Percentiles rank a stretch among this genome's conserved stretches.
phyloP scores from a whole-genome alignment of 2,113 vertebrate genomes.

The Epinephelus moara region DNA sequence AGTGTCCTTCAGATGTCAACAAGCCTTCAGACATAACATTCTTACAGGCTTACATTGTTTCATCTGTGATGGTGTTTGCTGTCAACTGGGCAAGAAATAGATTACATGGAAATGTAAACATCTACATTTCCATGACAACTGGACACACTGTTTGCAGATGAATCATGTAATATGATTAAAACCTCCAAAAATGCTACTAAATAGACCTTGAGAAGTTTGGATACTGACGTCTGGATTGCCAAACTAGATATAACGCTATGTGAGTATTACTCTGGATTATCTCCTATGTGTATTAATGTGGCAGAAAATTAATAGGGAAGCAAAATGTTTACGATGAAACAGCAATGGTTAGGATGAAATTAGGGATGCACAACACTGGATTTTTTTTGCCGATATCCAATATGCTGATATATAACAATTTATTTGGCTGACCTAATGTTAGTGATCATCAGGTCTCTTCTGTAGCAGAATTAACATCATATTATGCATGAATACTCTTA shows the following conservation, averaged over 20 bases:
- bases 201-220: background rate
- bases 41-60: background rate
- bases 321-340: background rate
- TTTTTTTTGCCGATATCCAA: no score
- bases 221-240: background rate
- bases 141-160: background rate
- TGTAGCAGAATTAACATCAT: no score
- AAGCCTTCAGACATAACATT: background rate
- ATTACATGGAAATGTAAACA: background rate
- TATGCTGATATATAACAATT: no score
- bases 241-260: background rate
- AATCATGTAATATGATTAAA: background rate
- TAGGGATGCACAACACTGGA: no score
- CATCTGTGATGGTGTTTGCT: background rate
- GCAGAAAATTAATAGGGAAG: background rate
- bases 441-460: no score
- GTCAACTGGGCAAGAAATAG: background rate
- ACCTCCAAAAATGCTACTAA: background rate
- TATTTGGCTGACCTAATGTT: no score
- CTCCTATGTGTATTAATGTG: background rate
- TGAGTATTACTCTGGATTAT: slow-evolving; percentile 8
- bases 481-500: no score
- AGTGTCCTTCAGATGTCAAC: background rate
- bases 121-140: background rate
- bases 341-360: slow-evolving; percentile 9